phyloP scores from a whole-genome alignment of 2,113 vertebrate genomes.

The Pleuronectes platessa region DNA sequence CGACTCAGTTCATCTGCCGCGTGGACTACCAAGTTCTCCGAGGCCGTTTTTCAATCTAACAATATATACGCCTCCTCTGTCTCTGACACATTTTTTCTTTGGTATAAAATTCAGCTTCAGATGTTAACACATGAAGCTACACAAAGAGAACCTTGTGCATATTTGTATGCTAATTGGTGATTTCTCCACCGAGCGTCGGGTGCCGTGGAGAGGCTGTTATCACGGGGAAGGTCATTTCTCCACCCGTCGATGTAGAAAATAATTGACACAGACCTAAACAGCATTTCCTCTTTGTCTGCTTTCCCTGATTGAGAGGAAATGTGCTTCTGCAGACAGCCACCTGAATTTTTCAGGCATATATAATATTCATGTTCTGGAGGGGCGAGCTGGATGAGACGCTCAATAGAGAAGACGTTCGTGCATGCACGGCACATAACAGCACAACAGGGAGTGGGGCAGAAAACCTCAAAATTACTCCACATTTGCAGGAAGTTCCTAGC shows the following conservation, averaged over 20 bases:
- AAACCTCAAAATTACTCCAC: slow-evolving; percentile 20
- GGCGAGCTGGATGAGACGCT: slow-evolving; percentile 7
- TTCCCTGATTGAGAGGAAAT: slow-evolving; percentile 38
- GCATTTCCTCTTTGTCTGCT: slow-evolving; percentile 29
- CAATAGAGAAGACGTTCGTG: slow-evolving; percentile 21
- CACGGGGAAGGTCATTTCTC: slow-evolving; percentile 46
- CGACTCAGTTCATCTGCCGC: slow-evolving; percentile 5
- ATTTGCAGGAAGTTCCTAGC: slow-evolving; percentile 14
- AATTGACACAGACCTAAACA: slow-evolving; percentile 47
- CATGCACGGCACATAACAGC: slow-evolving; percentile 4
- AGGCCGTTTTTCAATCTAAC: neutral
- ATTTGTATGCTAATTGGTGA: slow-evolving; percentile 63
- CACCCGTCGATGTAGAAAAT: slow-evolving; percentile 37
- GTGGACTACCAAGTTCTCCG: neutral
- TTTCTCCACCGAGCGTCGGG: slow-evolving; percentile 24
- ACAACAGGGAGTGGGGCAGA: slow-evolving; percentile 8
- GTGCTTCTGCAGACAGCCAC: slow-evolving; percentile 10
- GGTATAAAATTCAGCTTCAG: neutral
- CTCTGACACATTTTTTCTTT: neutral
- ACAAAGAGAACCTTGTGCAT: slow-evolving; percentile 24
- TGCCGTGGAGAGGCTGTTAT: slow-evolving; percentile 42
- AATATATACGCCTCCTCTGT: slow-evolving; percentile 4
- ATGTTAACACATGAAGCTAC: slow-evolving; percentile 22
- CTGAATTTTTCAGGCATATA: slow-evolving; percentile 14
- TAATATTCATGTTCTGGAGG: slow-evolving; percentile 31